Percentiles rank a stretch among this genome's conserved stretches.
These are phyloP conservation scores for Uria lomvia DNA, from an alignment of 2,113 vertebrate genomes.

Conservation along the genomic window DNA sequence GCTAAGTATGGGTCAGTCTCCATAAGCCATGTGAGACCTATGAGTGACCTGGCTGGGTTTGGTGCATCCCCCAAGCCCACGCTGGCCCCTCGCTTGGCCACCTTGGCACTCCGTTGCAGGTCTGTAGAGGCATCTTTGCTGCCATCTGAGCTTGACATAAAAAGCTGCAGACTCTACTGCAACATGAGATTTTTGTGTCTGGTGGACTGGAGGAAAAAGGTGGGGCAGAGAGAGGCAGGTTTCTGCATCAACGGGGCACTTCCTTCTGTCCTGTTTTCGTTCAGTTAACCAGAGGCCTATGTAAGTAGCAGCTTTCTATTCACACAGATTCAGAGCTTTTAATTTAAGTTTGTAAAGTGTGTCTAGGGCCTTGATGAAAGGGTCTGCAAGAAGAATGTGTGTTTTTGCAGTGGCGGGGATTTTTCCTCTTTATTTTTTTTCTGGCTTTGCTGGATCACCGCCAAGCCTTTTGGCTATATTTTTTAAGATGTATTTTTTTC, in stretches of 20 bases:
- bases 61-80: background rate
- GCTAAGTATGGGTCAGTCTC: background rate
- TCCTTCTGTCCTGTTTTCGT: background rate
- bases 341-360: background rate
- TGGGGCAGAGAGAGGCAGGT: background rate
- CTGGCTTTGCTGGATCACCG: background rate
- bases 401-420: background rate
- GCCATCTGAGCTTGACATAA: background rate
- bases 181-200: background rate
- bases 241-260: background rate
- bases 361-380: background rate
- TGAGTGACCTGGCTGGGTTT: background rate
- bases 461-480: background rate
- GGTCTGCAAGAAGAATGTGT: background rate
- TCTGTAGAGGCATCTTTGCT: background rate
- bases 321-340: background rate
- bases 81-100: accelerated
- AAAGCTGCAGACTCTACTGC: background rate
- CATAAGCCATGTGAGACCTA: accelerated
- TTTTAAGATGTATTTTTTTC: background rate
- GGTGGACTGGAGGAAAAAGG: background rate
- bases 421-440: background rate
- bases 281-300: background rate
- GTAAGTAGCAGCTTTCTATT: background rate
- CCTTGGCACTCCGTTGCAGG: accelerated